A percentile compares a stretch with the other conserved stretches of the same genome.
Conservation (phyloP, 35 echinoderm and acorn worm species). For the Apostichopus parvimensis region DNA sequence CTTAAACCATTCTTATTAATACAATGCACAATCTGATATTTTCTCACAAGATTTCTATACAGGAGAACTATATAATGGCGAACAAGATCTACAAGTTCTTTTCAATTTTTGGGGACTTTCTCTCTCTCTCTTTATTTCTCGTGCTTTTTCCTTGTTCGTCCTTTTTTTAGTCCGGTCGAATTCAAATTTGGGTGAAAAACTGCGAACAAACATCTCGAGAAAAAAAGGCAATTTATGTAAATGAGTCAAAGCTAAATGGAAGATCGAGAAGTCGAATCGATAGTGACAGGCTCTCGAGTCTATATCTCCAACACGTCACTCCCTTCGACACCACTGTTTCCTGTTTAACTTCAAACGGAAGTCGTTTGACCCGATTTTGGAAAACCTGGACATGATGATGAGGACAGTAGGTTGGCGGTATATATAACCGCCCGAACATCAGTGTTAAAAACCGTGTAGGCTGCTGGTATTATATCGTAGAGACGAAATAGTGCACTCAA, state of each 20-base stretch:
- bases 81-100: too few relatives aligned
- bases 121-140: background rate
- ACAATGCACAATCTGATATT: too few relatives aligned
- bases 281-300: constrained; percentile 10
- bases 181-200: background rate
- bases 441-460: too few relatives aligned
- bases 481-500: too few relatives aligned
- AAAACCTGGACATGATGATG: background rate
- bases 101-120: too few relatives aligned
- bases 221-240: constrained; percentile 23
- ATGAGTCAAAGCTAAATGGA: constrained; percentile 15
- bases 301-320: constrained; percentile 22
- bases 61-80: too few relatives aligned
- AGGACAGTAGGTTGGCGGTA: too few relatives aligned
- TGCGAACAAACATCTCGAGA: background rate
- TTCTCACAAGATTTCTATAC: too few relatives aligned
- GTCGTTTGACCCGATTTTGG: constrained; percentile 34
- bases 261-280: constrained; percentile 21
- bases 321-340: constrained; percentile 21
- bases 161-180: background rate
- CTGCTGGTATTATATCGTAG: too few relatives aligned
- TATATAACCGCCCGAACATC: too few relatives aligned
- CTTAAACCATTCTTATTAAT: too few relatives aligned
- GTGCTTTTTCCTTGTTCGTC: background rate
- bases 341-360: constrained; percentile 23